Evolutionary conservation across 2,113 vertebrate genomes (phyloP).

Genomic region (Atherinomorus stipes): DNA sequence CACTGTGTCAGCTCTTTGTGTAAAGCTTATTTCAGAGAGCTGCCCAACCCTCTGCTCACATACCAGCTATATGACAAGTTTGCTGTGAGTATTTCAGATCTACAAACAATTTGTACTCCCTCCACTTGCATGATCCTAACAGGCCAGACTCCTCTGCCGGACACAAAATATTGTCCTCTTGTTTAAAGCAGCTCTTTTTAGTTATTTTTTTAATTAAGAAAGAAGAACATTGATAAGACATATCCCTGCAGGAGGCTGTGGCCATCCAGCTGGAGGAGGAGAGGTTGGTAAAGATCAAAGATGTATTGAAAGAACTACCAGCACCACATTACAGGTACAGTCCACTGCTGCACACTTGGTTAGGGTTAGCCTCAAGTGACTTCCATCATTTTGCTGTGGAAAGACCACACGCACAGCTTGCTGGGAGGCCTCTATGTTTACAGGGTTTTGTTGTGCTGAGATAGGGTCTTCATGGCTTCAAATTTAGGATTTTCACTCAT

Average conservation of each 20-base stretch:
- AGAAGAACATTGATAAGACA: neutral
- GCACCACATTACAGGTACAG: conserved; percentile 86
- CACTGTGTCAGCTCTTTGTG: conserved; percentile 95
- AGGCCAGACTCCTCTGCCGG: neutral
- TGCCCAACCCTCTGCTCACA: conserved; percentile 95
- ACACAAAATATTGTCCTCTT: neutral
- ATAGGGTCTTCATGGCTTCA: neutral
- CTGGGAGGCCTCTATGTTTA: neutral
- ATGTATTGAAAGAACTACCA: conserved; percentile 91
- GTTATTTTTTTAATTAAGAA: neutral
- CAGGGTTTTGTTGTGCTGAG: accelerated
- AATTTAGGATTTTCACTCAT: neutral
- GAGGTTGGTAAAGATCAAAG: conserved; percentile 90
- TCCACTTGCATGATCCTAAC: neutral
- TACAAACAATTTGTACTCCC: neutral
- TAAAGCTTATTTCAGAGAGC: conserved; percentile 95
- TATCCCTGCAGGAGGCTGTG: conserved; percentile 87
- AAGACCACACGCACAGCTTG: neutral
- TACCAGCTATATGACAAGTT: conserved; percentile 97
- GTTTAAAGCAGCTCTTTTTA: neutral
- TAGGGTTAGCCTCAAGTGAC: no score
- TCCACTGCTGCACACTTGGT: neutral
- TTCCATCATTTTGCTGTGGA: neutral
- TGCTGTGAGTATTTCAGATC: conserved; percentile 84
- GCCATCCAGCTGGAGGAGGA: conserved; percentile 90